These are phyloP conservation scores for Octodonta nipae DNA, from an alignment of 2,888 invertebrate species.

Conservation along the genomic window DNA sequence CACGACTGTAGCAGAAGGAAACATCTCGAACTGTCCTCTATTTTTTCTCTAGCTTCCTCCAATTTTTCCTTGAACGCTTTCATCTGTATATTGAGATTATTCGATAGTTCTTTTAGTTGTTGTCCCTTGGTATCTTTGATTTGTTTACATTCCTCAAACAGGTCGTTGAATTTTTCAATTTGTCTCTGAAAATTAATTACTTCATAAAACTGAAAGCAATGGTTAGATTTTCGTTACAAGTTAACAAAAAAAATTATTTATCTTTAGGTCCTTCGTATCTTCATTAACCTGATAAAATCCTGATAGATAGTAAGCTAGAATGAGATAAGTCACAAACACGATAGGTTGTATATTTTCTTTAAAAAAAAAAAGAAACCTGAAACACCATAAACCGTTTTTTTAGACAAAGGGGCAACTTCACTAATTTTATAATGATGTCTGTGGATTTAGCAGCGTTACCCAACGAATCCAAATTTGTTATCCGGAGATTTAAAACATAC, in stretches of 20 bases:
- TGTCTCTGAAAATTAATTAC: conserved; percentile 52
- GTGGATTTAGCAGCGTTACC: too few relatives aligned
- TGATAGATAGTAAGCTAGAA: neutral
- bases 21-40: conserved; percentile 62
- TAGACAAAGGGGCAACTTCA: too few relatives aligned
- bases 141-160: conserved; percentile 55
- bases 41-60: conserved; percentile 58
- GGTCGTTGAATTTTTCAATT: conserved; percentile 64
- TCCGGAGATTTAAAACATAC: too few relatives aligned
- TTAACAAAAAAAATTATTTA: neutral
- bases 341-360: too few relatives aligned
- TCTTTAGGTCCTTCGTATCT: neutral
- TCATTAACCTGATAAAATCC: neutral
- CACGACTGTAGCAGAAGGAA: conserved; percentile 57
- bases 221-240: too few relatives aligned
- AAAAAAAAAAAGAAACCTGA: too few relatives aligned
- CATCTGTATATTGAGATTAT: conserved; percentile 52
- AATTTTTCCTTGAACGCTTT: conserved; percentile 55
- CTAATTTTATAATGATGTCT: too few relatives aligned
- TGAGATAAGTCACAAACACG: neutral
- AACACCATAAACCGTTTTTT: too few relatives aligned
- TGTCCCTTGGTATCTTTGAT: conserved; percentile 36
- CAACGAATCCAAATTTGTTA: too few relatives aligned
- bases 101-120: conserved; percentile 49
- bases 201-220: too few relatives aligned